Base-by-base conservation (phyloP, 2,113 vertebrate genomes). In the Coptodon rendalli region DNA sequence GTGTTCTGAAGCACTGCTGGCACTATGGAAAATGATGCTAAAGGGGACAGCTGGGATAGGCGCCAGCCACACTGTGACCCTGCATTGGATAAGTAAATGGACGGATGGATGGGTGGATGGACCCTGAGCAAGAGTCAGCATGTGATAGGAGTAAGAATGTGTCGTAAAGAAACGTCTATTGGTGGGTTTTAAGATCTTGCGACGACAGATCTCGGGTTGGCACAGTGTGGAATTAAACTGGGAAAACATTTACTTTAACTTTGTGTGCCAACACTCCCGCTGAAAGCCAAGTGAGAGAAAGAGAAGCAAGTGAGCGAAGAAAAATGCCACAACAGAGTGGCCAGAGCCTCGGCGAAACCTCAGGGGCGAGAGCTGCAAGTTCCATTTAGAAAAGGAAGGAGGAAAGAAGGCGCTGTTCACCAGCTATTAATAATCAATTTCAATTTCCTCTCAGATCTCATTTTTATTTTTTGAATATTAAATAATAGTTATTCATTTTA, bases 341-440 rank as follows among this genome's bases (percentile, higher is more conserved):
- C 80, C 82, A 27, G 84, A 87, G 17, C 82, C 22, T 79, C 31
- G 6, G 29, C 36, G 31, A 34, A 45, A 80, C 27, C 81, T 40
- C 56, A 48, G 36, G 59, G 40, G 78, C 78, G 24, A 79, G 48
- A 87, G 53, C 48, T 43, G 12, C 27, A 34, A 43, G 5, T 19
- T 76, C 36, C 80, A 84, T 87, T 80, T 66, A 76, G 82, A 73
- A 68, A 27, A 83, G 19, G 68, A 82, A 83, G 80, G 40, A 34
- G 9, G 71, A 82, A 53, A 61, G 27, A 82, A 12, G 59, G 45
- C 9, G 38, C 34, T 61, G 7, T 45, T 52, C 50, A 11, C 19
- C 9, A 24, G 29, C 31, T 81, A 90, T 91, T 87, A 87, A 90
- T 84, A 84, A 89, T 91, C 86, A 82, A 89, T 91, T 84, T 86